These are phyloP conservation scores for Augiades crinisus DNA, from an alignment of 2,888 invertebrate species.

Conservation along the genomic window DNA sequence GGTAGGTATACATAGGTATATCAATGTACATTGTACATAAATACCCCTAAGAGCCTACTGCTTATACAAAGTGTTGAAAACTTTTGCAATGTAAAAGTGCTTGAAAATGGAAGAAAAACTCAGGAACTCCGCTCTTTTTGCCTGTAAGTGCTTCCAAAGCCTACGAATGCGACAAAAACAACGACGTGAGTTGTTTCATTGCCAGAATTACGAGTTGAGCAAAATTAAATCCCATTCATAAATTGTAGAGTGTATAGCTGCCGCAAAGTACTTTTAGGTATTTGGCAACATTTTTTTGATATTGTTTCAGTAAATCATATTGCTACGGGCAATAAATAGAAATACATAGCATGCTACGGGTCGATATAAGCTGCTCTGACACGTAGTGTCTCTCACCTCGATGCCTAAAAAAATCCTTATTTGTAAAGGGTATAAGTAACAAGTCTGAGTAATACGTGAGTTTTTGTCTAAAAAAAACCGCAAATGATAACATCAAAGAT, in stretches of 20 bases:
- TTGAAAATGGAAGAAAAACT: background rate
- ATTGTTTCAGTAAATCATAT: conserved; percentile 1
- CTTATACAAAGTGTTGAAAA: background rate
- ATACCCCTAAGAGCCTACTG: background rate
- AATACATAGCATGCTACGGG: no score
- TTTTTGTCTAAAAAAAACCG: no score
- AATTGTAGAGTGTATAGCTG: conserved; percentile 4
- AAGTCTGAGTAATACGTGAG: no score
- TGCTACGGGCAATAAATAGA: no score
- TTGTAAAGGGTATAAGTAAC: no score
- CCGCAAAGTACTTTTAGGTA: background rate
- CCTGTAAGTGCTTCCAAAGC: conserved; percentile 4
- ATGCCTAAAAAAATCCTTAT: no score
- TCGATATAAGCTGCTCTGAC: no score
- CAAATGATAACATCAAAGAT: no score
- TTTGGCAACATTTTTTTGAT: conserved; percentile 4
- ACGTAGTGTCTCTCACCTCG: no score
- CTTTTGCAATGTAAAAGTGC: background rate
- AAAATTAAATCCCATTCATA: conserved; percentile 17
- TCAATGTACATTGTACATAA: background rate
- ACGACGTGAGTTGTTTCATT: conserved; percentile 10
- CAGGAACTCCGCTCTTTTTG: conserved; percentile 10
- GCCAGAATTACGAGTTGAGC: conserved; percentile 17
- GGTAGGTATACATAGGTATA: no score
- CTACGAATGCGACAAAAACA: conserved; percentile 8